Evolutionary conservation across 2,888 invertebrate genomes (phyloP), one percentile per base, ranked within the genome.

Genomic region (Phalangium opilio): DNA sequence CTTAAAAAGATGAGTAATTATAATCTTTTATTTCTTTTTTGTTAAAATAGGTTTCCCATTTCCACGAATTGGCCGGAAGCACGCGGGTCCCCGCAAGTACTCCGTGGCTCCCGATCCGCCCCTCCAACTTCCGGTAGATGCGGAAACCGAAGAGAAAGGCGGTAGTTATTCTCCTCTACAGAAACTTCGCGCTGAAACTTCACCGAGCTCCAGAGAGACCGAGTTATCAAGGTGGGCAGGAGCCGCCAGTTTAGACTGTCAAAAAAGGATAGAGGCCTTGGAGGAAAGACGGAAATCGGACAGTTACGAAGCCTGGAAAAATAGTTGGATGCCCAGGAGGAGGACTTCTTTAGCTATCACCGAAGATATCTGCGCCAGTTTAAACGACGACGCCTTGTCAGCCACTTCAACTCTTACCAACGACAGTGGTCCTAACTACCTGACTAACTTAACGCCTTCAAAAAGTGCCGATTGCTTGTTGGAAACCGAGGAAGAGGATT

Each of bases 61-160:
- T 52, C 52, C 50, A 47, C 46, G 52, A 47, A 34, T 50, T 42
- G 43, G 38, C 48, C 47, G 52, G 50, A 52, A 52, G 46, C 50
- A 52, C 43, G 50, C 39, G 18, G 49, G 45, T 41, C 49, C 50
- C 5, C 46, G 47, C 47, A 52, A 52, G 41, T 52, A 52, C 39
- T 47, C 50, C 38, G 49, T 50, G 21, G 47, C 44, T 18, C 44
- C 51, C 11, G 44, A 41, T 43, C 44, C 39, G 27, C 21, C 32
- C 14, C 47, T 43, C 32, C 33, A n/a, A 8, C 41, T 27, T 19
- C 46, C 44, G 27, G 11, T 43, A n/a, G 40, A 44, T 21, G 41
- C 19, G 14, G 19, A 20, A 21, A 20, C 18, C 21, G 33, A 14
- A 41, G 8, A 21, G 20, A 12, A 19, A 41, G 8, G 27, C 27